Conservation (phyloP, 35 echinoderm and acorn worm genomes). For the Nesometra sesokonis region DNA sequence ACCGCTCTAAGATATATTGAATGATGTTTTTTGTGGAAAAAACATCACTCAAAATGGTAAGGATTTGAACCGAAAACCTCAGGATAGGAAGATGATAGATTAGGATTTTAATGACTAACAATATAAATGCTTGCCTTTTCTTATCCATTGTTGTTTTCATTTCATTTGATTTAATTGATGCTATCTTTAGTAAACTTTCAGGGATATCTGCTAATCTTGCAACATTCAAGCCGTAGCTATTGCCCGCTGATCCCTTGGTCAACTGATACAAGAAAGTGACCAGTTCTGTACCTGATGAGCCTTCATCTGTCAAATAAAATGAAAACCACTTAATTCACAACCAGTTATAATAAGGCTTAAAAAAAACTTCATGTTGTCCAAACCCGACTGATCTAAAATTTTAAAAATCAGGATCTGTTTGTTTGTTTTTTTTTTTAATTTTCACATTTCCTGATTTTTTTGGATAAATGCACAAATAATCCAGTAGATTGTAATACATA, state of each 20-base stretch:
- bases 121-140: constrained; percentile 33
- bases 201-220: constrained; percentile 79
- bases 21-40: background rate
- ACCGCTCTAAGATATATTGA: background rate
- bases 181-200: constrained; percentile 32
- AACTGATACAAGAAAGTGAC: constrained; percentile 92
- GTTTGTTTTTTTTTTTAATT: too few species aligned
- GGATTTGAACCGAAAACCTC: background rate
- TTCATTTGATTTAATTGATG: constrained; percentile 63
- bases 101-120: background rate
- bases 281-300: constrained; percentile 1
- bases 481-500: too few species aligned
- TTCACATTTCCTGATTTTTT: too few species aligned
- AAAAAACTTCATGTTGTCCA: too few species aligned
- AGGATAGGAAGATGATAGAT: background rate
- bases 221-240: constrained; percentile 90
- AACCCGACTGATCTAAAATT: too few species aligned
- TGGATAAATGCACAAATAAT: too few species aligned
- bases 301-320: background rate
- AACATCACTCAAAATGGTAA: background rate
- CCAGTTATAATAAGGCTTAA: too few species aligned
- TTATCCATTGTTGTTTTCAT: constrained; percentile 38
- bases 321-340: too few species aligned
- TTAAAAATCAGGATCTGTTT: too few species aligned
- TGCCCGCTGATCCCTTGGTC: constrained; percentile 56